These are phyloP conservation scores for Liolophura sinensis DNA, from an alignment of 1,140 invertebrate genomes.

Conservation along the genomic window DNA sequence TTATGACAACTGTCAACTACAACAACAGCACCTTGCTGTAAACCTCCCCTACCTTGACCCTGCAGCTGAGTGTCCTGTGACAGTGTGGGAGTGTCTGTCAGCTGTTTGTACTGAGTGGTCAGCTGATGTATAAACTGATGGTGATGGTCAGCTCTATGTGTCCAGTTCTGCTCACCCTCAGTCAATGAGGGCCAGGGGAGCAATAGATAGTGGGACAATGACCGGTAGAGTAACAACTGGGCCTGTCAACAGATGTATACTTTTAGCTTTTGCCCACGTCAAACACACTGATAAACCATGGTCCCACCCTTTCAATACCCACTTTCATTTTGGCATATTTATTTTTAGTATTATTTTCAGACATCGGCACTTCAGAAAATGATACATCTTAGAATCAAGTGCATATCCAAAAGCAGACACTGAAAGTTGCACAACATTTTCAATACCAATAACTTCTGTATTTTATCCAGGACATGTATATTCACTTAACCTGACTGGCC, in stretches of 20 bases:
- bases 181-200: constrained; percentile 62
- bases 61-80: constrained; percentile 46
- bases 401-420: too few species aligned
- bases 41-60: constrained; percentile 42
- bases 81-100: constrained; percentile 39
- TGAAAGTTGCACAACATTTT: too few species aligned
- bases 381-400: too few species aligned
- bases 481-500: too few species aligned
- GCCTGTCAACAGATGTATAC: constrained; percentile 49
- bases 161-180: constrained; percentile 61
- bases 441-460: too few species aligned
- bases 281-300: neutral
- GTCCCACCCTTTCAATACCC: neutral
- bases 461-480: too few species aligned
- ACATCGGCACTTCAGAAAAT: too few species aligned
- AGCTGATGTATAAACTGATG: constrained; percentile 51
- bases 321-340: too few species aligned
- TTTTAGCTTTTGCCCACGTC: neutral
- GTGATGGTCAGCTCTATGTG: constrained; percentile 52
- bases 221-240: constrained; percentile 61
- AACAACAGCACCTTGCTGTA: neutral
- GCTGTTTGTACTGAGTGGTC: constrained; percentile 47
- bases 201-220: constrained; percentile 65
- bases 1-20: neutral
- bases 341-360: too few species aligned